Evolutionary conservation across 2,113 vertebrate species (phyloP), one percentile per base, ranked within the genome.

Genomic region (Charina bottae): DNA sequence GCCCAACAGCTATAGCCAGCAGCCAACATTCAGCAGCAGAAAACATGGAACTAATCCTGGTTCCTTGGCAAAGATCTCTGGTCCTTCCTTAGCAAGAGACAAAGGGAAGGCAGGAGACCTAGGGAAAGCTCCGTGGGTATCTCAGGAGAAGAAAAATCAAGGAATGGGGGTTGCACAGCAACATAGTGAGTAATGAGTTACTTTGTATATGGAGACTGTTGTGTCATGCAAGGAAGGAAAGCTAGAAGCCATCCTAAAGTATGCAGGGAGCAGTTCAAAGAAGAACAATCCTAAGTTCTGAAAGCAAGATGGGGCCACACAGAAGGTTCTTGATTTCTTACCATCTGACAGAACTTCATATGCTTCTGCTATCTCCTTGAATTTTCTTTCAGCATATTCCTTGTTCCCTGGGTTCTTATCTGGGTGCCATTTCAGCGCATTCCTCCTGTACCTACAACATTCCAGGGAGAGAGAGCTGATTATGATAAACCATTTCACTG

Each of bases 341-440:
- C 99, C 98, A 97, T 99, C 99, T 0, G 99, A 99, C 24, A 99
- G 97, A 90, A 99, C 98, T 98, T 99, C 99, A 0, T 99, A 99
- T 0, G 99, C 99, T 94, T 99, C 99, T 0, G 99, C 98, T 0
- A 99, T 97, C 94, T 99, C 99, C 97, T 99, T 99, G 96, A 99
- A 99, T 93, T 98, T 99, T 96, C 90, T 98, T 93, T 99, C 99
- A 0, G 99, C 99, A 13, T 98, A 98, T 13, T 99, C 99, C 96
- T 99, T 99, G 96, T 99, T 99, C 96, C 99, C 98, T 0, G 98
- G 99, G 95, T 99, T 99, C 96, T 99, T 99, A 96, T 99, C 99
- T 0, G 99, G 99, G 93, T 99, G 99, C 99, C 99, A 99, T 93
- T 98, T 98, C 68, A 99, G 96, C 0, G 99, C 99, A 28, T 98